These are phyloP conservation scores for Dorcus parallelipipedus DNA, from an alignment of 2,888 invertebrate genomes.

Conservation along the genomic window DNA sequence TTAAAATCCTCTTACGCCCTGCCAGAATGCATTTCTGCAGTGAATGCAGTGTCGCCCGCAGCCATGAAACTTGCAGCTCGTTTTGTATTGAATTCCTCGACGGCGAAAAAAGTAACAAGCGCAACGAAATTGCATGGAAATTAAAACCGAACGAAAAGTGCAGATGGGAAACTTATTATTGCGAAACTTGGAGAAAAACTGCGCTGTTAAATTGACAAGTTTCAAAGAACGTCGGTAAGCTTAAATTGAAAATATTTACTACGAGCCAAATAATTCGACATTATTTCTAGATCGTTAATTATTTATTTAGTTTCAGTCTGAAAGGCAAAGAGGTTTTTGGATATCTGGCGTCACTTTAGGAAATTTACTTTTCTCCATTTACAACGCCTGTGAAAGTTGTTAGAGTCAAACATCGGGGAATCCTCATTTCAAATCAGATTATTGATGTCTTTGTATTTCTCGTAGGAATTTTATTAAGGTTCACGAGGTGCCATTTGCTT, in stretches of 20 bases:
- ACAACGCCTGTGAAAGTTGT: neutral
- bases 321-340: no score
- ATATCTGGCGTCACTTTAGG: no score
- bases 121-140: conserved; percentile 1
- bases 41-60: neutral
- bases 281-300: no score
- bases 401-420: conserved; percentile 10
- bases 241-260: no score
- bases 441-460: conserved; percentile 8
- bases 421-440: conserved; percentile 6
- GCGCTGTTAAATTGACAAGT: no score
- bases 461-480: conserved; percentile 11
- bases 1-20: conserved; percentile 7
- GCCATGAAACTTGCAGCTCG: neutral
- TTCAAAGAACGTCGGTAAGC: no score
- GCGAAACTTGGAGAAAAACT: no score
- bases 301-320: no score
- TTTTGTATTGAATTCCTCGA: neutral
- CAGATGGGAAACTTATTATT: neutral
- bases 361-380: no score
- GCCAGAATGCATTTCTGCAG: neutral
- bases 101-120: neutral
- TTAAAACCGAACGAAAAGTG: conserved; percentile 1
- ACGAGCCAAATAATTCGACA: no score
- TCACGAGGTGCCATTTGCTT: conserved; percentile 3